Conservation (phyloP, 2,888 invertebrate species). For the Hipparchia semele region DNA sequence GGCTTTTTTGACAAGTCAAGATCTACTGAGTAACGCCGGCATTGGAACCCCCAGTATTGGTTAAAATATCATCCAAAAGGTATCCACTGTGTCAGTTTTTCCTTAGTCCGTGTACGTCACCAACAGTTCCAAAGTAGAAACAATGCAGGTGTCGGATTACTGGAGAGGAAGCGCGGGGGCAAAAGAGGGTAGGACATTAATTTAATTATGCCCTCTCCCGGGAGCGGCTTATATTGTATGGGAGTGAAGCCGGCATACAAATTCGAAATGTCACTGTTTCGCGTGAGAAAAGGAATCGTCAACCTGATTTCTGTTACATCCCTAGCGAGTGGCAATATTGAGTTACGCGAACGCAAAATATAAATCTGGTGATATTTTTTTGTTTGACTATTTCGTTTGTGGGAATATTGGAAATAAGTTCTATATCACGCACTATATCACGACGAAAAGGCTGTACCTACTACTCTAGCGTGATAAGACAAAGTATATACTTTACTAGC, state of each 20-base stretch:
- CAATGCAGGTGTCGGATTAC: conserved; percentile 82
- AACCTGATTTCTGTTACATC: conserved; percentile 74
- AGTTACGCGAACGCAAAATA: conserved; percentile 68
- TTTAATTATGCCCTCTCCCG: conserved; percentile 78
- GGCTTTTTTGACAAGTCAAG: no score
- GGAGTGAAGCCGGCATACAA: conserved; percentile 72
- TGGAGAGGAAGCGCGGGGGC: conserved; percentile 62
- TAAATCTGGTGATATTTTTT: conserved; percentile 60
- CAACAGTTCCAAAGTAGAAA: conserved; percentile 49
- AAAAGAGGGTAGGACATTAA: conserved; percentile 78
- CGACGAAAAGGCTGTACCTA: no score
- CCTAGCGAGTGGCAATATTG: conserved; percentile 66
- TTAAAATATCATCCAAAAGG: no score
- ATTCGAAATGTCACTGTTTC: conserved; percentile 78
- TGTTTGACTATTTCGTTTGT: background rate
- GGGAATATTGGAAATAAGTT: background rate
- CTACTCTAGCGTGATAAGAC: no score
- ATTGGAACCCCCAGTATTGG: no score
- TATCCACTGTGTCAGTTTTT: background rate
- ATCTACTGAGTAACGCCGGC: no score
- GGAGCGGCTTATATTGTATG: conserved; percentile 76
- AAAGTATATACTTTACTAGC: no score
- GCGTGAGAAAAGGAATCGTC: conserved; percentile 80
- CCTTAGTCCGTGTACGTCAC: conserved; percentile 24
- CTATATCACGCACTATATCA: no score